Percentiles rank a stretch among this genome's conserved stretches.
Evolutionary conservation across 2,113 vertebrate genomes (phyloP).

Genomic region (Embiotoca jacksoni): DNA sequence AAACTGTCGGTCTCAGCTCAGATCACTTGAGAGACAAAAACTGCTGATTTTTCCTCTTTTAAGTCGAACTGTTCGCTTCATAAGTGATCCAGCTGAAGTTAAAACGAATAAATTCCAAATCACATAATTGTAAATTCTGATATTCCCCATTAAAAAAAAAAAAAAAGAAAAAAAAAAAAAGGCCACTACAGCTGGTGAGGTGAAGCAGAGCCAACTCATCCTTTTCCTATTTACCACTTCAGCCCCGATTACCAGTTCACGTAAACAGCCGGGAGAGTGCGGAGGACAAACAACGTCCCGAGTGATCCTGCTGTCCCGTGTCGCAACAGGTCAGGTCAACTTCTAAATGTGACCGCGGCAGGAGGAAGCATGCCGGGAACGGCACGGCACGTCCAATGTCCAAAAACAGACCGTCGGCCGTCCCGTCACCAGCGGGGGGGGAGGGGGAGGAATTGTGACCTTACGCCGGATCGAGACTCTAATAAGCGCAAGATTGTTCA

Average conservation of each 20-base stretch:
- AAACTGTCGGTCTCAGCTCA: neutral
- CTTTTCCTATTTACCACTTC: neutral
- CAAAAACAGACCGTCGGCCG: constrained; percentile 78
- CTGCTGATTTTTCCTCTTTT: neutral
- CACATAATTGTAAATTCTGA: too few relatives aligned
- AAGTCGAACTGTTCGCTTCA: neutral
- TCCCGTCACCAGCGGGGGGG: constrained; percentile 68
- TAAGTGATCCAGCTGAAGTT: neutral
- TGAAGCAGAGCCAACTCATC: too few relatives aligned
- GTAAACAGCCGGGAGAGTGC: constrained; percentile 30
- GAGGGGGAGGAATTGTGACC: constrained; percentile 72
- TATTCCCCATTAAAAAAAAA: too few relatives aligned
- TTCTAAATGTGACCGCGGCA: constrained; percentile 68
- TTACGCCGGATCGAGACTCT: constrained; percentile 78
- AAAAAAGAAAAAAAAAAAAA: too few relatives aligned
- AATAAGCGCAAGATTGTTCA: constrained; percentile 85
- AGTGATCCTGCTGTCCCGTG: constrained; percentile 48
- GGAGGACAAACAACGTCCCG: constrained; percentile 8
- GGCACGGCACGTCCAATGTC: constrained; percentile 78
- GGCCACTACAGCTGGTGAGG: too few relatives aligned
- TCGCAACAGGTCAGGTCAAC: constrained; percentile 36
- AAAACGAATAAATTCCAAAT: too few relatives aligned
- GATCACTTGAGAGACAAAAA: neutral
- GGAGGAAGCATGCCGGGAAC: constrained; percentile 66
- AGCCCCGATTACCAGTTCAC: constrained; percentile 3